A percentile compares a stretch with the other conserved stretches of the same genome.
Conservation (phyloP, 1,140 invertebrate species). For the Ptiloglossa arizonensis region DNA sequence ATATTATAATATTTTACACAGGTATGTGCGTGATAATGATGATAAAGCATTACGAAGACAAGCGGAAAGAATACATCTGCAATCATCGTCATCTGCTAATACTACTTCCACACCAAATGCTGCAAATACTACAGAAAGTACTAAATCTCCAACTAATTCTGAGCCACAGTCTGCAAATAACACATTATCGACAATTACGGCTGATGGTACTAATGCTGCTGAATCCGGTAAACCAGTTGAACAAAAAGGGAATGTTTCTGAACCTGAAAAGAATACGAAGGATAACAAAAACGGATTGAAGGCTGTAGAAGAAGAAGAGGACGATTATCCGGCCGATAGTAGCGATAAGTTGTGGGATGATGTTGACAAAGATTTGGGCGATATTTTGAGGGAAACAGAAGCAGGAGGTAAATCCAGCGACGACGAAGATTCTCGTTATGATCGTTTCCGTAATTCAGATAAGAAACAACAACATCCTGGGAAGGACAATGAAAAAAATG, state of each 20-base stretch:
- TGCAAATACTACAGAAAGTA: slow-evolving; percentile 56
- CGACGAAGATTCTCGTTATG: slow-evolving; percentile 86
- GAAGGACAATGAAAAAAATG: slow-evolving; percentile 70
- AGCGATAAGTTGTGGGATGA: slow-evolving; percentile 88
- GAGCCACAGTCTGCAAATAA: slow-evolving; percentile 57
- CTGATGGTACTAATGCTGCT: slow-evolving; percentile 26
- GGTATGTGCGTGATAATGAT: slow-evolving; percentile 88
- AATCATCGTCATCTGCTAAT: slow-evolving; percentile 70
- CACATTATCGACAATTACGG: slow-evolving; percentile 34
- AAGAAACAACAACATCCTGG: slow-evolving; percentile 73
- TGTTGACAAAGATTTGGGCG: slow-evolving; percentile 88
- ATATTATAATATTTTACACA: slow-evolving; percentile 46
- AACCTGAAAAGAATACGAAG: slow-evolving; percentile 57
- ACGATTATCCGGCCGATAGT: slow-evolving; percentile 80
- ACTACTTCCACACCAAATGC: slow-evolving; percentile 55
- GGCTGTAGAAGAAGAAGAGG: slow-evolving; percentile 82
- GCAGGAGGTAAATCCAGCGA: slow-evolving; percentile 86
- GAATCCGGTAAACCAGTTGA: slow-evolving; percentile 57
- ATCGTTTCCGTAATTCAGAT: slow-evolving; percentile 82
- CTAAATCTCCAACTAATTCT: slow-evolving; percentile 64
- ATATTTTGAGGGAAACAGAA: slow-evolving; percentile 86
- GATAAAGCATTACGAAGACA: slow-evolving; percentile 86
- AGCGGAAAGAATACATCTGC: slow-evolving; percentile 86
- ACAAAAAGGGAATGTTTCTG: slow-evolving; percentile 62
- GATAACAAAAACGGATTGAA: slow-evolving; percentile 53